A percentile compares a stretch with the other conserved stretches of the same genome.
These are phyloP conservation scores for Anguilla megastoma DNA, from an alignment of 2,797 vertebrate species.

Conservation along the genomic window DNA sequence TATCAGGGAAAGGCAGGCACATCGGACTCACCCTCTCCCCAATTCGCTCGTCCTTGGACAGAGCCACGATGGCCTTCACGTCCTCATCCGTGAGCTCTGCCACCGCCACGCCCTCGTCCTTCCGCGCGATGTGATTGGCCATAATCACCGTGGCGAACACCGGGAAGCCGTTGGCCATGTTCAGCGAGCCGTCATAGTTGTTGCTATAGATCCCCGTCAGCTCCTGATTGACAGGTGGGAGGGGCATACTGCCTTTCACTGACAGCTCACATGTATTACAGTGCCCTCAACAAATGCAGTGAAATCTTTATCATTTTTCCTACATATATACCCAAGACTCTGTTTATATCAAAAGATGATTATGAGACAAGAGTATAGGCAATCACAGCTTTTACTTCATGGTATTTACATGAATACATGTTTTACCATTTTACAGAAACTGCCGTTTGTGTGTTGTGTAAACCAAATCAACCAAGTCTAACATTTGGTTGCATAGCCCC, in stretches of 20 bases:
- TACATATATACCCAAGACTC: too few species aligned
- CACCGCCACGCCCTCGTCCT: conserved; percentile 85
- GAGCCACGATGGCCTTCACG: conserved; percentile 83
- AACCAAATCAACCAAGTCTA: too few species aligned
- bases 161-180: conserved; percentile 92
- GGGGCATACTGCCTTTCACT: background rate
- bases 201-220: conserved; percentile 97
- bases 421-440: too few species aligned
- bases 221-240: conserved; percentile 71
- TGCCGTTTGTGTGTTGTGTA: too few species aligned
- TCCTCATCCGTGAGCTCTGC: conserved; percentile 94
- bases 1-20: background rate
- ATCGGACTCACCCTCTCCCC: conserved; percentile 80
- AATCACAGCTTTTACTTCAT: too few species aligned
- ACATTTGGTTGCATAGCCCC: too few species aligned
- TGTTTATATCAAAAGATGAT: too few species aligned
- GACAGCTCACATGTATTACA: too few species aligned
- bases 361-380: too few species aligned
- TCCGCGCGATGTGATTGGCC: conserved; percentile 89
- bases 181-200: conserved; percentile 96
- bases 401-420: too few species aligned
- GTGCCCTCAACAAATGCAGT: too few species aligned
- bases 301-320: too few species aligned
- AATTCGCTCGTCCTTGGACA: conserved; percentile 93
- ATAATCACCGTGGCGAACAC: conserved; percentile 96